Evolutionary conservation across 2,888 invertebrate genomes (phyloP), one percentile per base, ranked within the genome.

Genomic region (Leucoma salicis): DNA sequence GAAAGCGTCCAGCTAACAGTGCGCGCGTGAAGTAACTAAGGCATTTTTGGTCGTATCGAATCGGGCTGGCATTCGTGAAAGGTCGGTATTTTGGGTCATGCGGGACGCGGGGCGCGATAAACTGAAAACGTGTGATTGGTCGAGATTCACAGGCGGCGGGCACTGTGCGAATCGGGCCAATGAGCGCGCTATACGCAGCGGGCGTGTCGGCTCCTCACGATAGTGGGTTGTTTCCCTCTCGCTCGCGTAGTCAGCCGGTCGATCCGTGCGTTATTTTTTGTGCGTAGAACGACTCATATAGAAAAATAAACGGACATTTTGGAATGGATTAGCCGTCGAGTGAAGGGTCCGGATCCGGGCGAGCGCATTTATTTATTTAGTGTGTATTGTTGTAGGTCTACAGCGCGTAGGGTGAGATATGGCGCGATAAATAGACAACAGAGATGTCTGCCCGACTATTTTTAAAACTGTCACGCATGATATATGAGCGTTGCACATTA

Each of bases 231-330:
- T 71, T 63, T 63, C 70, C 51, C 54, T 83, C 86, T 78, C 82
- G 63, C 62, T 84, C 79, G 62, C 49, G 46, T 66, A 48, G 63
- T 63, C 69, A 63, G 62, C 63, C 75, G 82, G 70, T 80, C 78
- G 81, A 81, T 78, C 74, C 60, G 59, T 53, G 71, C 66, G 70
- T 78, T 76, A 76, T 84, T 87, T 88, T 86, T 87, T 66, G 42
- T 80, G 70, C 74, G 61, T 59, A 66, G 68, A 64, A 63, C 63
- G 69, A 62, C 74, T 80, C 82, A 86, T 70, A 80, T 86, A 82
- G 82, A 86, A 84, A 84, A 88, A 86, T 83, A 83, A 88, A 85
- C 87, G 84, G 88, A 88, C 88, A 89, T 88, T 87, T 87, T 88
- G 88, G 54, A 60, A 54, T 53, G 54, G 78, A 84, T 83, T 79